These are phyloP conservation scores for Hirtodrosophila trivittata DNA, from an alignment of 2,888 invertebrate genomes.

Conservation along the genomic window DNA sequence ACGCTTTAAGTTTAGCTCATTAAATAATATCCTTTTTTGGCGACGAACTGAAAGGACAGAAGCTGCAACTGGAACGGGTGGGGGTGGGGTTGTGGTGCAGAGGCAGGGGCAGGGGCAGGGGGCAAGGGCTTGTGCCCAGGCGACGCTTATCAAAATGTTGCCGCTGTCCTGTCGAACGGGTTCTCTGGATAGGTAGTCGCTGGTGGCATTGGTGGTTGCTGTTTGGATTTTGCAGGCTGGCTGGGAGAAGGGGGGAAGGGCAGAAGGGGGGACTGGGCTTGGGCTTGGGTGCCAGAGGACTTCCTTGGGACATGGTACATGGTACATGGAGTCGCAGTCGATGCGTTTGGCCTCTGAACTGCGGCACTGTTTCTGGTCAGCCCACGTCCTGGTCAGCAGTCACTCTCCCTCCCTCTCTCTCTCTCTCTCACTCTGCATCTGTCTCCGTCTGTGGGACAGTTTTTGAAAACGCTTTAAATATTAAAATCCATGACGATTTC, in stretches of 20 bases:
- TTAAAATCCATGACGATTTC: slow-evolving; percentile 83
- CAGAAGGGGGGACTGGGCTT: neutral
- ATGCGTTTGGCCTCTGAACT: slow-evolving; percentile 78
- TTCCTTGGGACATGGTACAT: slow-evolving; percentile 50
- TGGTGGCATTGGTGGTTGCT: neutral
- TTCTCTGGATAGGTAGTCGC: slow-evolving; percentile 8
- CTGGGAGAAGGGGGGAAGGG: neutral
- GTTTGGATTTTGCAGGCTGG: too few species aligned
- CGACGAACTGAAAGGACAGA: slow-evolving; percentile 21
- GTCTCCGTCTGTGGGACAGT: slow-evolving; percentile 46
- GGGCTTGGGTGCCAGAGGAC: neutral
- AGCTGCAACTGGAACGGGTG: neutral
- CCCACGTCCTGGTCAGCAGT: slow-evolving; percentile 62
- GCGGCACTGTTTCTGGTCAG: slow-evolving; percentile 66
- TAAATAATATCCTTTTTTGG: slow-evolving; percentile 81
- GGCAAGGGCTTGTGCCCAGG: slow-evolving; percentile 6
- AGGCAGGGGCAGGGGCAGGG: neutral
- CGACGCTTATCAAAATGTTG: slow-evolving; percentile 77
- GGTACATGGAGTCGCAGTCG: slow-evolving; percentile 52
- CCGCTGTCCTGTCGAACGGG: slow-evolving; percentile 72
- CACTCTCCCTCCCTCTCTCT: slow-evolving; percentile 9
- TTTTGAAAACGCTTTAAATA: slow-evolving; percentile 82
- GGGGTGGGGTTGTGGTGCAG: too few species aligned
- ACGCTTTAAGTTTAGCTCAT: slow-evolving; percentile 81
- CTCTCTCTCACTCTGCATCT: neutral